A percentile compares a stretch with the other conserved stretches of the same genome.
These are phyloP conservation scores for Amphiura filiformis DNA, from an alignment of 35 echinoderm and acorn worm genomes.

Conservation along the genomic window DNA sequence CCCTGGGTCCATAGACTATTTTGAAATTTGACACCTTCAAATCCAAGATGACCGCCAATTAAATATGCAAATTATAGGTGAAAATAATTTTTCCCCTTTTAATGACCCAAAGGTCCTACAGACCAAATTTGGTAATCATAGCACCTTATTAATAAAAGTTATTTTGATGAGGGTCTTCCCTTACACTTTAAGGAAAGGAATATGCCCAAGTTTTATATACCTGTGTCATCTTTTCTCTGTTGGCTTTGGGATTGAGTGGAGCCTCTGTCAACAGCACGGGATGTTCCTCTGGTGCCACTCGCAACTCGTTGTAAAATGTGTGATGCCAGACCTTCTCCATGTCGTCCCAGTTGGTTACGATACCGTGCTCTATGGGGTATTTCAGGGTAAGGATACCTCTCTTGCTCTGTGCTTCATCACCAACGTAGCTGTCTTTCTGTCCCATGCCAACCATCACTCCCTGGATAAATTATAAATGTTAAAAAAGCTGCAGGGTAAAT, in stretches of 20 bases:
- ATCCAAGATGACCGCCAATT: no score
- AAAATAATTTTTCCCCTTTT: no score
- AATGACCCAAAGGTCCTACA: no score
- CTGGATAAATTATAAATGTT: background rate
- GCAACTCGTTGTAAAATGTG: slow-evolving; percentile 84
- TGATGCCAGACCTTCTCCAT: slow-evolving; percentile 87
- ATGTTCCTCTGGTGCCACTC: slow-evolving; percentile 81
- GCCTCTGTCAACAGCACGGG: slow-evolving; percentile 69
- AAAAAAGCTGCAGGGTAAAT: no score
- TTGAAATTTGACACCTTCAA: no score
- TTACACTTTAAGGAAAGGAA: no score
- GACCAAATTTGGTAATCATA: no score
- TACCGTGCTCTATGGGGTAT: slow-evolving; percentile 69
- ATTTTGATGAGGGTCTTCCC: no score
- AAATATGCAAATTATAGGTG: no score
- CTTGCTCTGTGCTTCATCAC: slow-evolving; percentile 56
- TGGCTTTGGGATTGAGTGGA: slow-evolving; percentile 72
- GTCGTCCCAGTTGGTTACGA: slow-evolving; percentile 86
- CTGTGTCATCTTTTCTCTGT: slow-evolving; percentile 86
- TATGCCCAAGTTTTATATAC: no score
- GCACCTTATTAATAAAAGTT: no score
- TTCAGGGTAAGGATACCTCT: slow-evolving; percentile 41
- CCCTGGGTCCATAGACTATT: no score
- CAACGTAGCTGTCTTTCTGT: slow-evolving; percentile 64
- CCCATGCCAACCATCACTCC: slow-evolving; percentile 70